Evolutionary conservation across 2,888 invertebrate species (phyloP).

Genomic region (Galerucella pusilla): DNA sequence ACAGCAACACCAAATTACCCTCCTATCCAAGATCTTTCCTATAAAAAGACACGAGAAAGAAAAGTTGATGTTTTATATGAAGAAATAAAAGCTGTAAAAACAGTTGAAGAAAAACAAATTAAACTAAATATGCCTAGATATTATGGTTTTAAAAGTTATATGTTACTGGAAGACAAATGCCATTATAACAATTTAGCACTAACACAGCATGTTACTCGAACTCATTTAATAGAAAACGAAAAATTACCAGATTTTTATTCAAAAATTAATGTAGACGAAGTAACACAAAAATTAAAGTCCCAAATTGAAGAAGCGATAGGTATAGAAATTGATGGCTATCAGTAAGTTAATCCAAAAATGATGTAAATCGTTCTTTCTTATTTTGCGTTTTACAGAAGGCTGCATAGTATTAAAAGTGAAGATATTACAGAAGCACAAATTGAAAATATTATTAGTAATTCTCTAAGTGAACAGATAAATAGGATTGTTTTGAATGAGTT

Average conservation of each 20-base stretch:
- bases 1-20: conserved; percentile 68
- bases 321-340: conserved; percentile 71
- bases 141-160: conserved; percentile 79
- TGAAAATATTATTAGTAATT: conserved; percentile 67
- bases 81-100: conserved; percentile 73
- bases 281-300: conserved; percentile 67
- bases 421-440: conserved; percentile 55
- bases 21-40: conserved; percentile 72
- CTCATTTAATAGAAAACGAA: conserved; percentile 72
- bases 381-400: conserved; percentile 55
- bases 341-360: conserved; percentile 63
- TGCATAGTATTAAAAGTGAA: conserved; percentile 53
- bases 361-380: not conserved
- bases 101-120: conserved; percentile 86
- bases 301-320: conserved; percentile 73
- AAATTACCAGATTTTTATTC: conserved; percentile 72
- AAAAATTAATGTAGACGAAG: conserved; percentile 60
- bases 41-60: conserved; percentile 66
- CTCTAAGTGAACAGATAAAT: conserved; percentile 76
- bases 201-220: conserved; percentile 82
- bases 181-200: conserved; percentile 78
- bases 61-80: conserved; percentile 66
- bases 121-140: conserved; percentile 85
- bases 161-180: conserved; percentile 71
- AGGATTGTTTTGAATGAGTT: conserved; percentile 74